phyloP scores from a whole-genome alignment of 2,888 invertebrate genomes.

The Papilio gigon region DNA sequence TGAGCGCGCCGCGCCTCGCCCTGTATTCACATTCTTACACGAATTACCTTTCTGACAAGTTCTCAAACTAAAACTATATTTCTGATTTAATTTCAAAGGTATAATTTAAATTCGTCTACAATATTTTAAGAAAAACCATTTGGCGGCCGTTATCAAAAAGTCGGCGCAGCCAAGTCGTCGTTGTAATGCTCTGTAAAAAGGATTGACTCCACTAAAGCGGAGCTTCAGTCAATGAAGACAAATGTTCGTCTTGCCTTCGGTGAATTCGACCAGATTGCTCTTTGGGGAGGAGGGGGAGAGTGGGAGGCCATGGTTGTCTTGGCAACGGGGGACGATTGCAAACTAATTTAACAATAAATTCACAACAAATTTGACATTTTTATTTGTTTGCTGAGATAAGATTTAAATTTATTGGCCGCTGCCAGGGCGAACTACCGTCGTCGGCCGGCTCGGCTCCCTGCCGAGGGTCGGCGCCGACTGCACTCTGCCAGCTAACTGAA shows the following conservation, averaged over 20 bases:
- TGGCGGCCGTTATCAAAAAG: conserved; percentile 17
- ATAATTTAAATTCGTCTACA: background rate
- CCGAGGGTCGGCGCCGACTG: no score
- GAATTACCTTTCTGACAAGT: background rate
- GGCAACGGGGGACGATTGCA: conserved; percentile 4
- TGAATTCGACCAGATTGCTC: conserved; percentile 35
- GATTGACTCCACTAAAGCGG: conserved; percentile 38
- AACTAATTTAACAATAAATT: conserved; percentile 17
- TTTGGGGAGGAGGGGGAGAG: conserved; percentile 1
- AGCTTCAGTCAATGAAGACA: conserved; percentile 46
- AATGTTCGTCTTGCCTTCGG: conserved; percentile 44
- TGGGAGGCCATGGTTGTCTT: background rate
- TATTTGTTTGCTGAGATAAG: background rate
- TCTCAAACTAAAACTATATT: no score
- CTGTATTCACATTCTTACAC: background rate
- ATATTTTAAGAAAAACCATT: conserved; percentile 22
- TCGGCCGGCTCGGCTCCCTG: no score
- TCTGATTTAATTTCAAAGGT: background rate
- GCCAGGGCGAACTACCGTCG: no score
- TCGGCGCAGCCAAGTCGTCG: conserved; percentile 16
- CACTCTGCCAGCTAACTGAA: no score
- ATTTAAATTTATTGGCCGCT: background rate
- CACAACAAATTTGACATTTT: conserved; percentile 2
- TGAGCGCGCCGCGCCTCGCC: no score
- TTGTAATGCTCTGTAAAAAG: conserved; percentile 29